A percentile compares a stretch with the other conserved stretches of the same genome.
Conservation (phyloP, 2,888 invertebrate genomes). For the Alsophila aescularia region DNA sequence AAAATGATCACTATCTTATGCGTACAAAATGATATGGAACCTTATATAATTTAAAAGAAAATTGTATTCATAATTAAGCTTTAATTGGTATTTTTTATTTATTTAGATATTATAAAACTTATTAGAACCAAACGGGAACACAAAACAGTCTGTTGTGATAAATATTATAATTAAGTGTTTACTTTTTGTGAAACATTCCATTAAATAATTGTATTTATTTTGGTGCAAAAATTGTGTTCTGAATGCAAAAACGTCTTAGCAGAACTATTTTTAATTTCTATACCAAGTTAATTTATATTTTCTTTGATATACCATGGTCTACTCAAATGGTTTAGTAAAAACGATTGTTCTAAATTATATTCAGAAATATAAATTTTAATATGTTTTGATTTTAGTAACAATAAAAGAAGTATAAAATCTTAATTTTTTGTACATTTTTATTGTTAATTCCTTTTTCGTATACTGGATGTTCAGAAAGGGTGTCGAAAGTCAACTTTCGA, state of each 20-base stretch:
- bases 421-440: too few relatives aligned
- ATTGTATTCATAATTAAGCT: conserved; percentile 61
- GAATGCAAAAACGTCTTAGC: conserved; percentile 48
- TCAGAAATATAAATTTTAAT: too few relatives aligned
- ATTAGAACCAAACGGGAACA: conserved; percentile 59
- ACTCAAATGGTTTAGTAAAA: conserved; percentile 30
- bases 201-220: conserved; percentile 51
- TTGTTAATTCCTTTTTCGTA: too few relatives aligned
- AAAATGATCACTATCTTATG: background rate
- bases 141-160: conserved; percentile 79
- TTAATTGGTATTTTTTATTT: conserved; percentile 69
- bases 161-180: conserved; percentile 65
- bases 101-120: conserved; percentile 60
- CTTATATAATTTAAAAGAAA: conserved; percentile 22
- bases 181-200: conserved; percentile 53
- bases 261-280: conserved; percentile 45
- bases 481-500: too few relatives aligned
- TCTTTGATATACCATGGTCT: conserved; percentile 41
- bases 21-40: conserved; percentile 25
- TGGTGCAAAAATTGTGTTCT: conserved; percentile 58
- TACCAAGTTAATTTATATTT: conserved; percentile 47
- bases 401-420: too few relatives aligned
- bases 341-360: too few relatives aligned
- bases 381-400: too few relatives aligned
- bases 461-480: too few relatives aligned